phyloP scores from a whole-genome alignment of 2,888 invertebrate species.

The Anorthoa munda region DNA sequence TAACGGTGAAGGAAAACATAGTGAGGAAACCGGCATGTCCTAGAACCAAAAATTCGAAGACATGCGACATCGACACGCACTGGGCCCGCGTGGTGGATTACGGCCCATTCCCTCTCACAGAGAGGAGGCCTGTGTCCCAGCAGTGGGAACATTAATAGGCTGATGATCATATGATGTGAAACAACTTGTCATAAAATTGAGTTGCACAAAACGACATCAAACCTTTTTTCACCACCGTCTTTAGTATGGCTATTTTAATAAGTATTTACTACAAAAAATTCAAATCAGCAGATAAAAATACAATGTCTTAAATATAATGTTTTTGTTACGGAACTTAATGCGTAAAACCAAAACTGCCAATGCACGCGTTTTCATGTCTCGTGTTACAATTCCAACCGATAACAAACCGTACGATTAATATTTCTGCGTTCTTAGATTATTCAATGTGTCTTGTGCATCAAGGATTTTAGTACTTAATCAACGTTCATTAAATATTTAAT shows the following conservation, averaged over 20 bases:
- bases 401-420: slow-evolving; percentile 29
- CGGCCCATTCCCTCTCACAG: too few species aligned
- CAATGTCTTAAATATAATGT: not conserved
- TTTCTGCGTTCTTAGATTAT: slow-evolving; percentile 27
- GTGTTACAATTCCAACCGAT: slow-evolving; percentile 48
- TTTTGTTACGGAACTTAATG: slow-evolving; percentile 26
- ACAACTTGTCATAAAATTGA: not conserved
- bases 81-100: too few species aligned
- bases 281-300: not conserved
- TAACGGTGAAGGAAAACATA: too few species aligned
- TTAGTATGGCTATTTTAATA: not conserved
- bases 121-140: too few species aligned
- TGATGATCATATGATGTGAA: too few species aligned
- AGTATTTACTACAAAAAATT: not conserved
- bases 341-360: slow-evolving; percentile 47
- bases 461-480: not conserved
- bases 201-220: not conserved
- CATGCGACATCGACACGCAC: too few species aligned
- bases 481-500: not conserved
- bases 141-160: too few species aligned
- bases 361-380: slow-evolving; percentile 32
- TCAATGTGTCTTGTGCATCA: slow-evolving; percentile 11
- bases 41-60: too few species aligned
- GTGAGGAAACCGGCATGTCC: too few species aligned
- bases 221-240: not conserved